These are phyloP conservation scores for Trachemys scripta DNA, from an alignment of 2,113 vertebrate species.

Conservation along the genomic window DNA sequence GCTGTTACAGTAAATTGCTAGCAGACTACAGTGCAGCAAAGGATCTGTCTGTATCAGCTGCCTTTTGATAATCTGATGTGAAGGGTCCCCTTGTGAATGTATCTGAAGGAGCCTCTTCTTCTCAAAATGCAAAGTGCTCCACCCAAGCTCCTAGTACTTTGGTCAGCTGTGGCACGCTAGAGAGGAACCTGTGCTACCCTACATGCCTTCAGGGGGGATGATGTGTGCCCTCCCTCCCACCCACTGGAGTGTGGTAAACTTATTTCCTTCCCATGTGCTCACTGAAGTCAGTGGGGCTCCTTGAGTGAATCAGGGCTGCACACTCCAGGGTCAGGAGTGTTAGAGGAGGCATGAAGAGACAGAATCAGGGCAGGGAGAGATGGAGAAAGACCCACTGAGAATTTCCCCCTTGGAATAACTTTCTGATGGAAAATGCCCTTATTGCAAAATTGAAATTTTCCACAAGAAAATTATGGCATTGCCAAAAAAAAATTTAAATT, in stretches of 20 bases:
- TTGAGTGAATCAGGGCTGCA: rapidly evolving
- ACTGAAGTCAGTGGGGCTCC: background rate
- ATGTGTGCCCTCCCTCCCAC: too few relatives aligned
- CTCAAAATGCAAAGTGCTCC: background rate
- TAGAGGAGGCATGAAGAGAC: background rate
- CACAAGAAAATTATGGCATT: rapidly evolving
- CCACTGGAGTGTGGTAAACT: rapidly evolving
- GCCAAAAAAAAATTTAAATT: background rate
- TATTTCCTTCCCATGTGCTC: rapidly evolving
- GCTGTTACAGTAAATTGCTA: background rate
- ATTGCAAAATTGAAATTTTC: background rate
- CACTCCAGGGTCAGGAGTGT: rapidly evolving
- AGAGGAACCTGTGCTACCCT: background rate
- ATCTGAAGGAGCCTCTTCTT: background rate
- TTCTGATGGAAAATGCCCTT: background rate
- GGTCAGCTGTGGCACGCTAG: rapidly evolving
- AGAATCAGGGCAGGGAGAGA: background rate
- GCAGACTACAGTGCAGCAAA: background rate
- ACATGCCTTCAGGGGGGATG: rapidly evolving
- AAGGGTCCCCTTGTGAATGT: background rate
- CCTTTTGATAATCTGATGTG: conserved; percentile 23
- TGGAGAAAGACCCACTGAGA: background rate
- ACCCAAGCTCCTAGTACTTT: background rate
- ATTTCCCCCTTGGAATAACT: rapidly evolving
- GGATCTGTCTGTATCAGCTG: background rate